These are phyloP conservation scores for Rotaria sp. DNA, from an alignment of 2,888 invertebrate species.

Conservation along the genomic window DNA sequence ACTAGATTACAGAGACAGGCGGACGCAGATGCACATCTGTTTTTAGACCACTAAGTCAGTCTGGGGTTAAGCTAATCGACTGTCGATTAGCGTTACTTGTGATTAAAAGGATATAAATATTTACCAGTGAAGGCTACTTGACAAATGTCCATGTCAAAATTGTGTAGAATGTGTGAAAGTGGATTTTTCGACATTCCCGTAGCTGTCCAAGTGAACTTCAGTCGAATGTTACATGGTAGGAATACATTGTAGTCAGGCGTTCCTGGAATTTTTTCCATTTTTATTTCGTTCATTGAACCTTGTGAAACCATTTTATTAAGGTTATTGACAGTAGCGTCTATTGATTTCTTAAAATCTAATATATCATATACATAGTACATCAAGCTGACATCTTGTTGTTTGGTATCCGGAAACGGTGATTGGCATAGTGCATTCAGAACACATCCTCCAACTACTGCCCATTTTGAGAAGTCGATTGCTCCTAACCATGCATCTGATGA, in stretches of 20 bases:
- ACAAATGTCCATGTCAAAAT: conserved; percentile 12
- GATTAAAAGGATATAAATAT: too few species aligned
- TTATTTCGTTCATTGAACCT: neutral
- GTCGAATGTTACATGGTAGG: neutral
- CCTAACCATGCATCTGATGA: neutral
- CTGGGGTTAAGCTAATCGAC: too few species aligned
- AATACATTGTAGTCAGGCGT: neutral
- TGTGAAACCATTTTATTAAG: neutral
- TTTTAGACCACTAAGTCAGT: too few species aligned
- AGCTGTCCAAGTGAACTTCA: neutral
- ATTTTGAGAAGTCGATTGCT: neutral
- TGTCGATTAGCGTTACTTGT: too few species aligned
- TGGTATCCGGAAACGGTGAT: neutral
- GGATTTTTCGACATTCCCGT: neutral
- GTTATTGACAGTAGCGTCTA: neutral
- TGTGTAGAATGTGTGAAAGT: neutral
- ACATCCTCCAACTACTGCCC: neutral
- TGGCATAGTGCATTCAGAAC: neutral
- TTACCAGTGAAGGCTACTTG: too few species aligned
- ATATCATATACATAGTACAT: neutral
- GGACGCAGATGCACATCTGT: too few species aligned
- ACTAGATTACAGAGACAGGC: too few species aligned
- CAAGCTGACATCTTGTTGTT: neutral
- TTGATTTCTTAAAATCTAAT: neutral
- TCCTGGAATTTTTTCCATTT: neutral